Conservation (phyloP, 2,113 vertebrate genomes). For the Rhynchopsitta pachyrhyncha region DNA sequence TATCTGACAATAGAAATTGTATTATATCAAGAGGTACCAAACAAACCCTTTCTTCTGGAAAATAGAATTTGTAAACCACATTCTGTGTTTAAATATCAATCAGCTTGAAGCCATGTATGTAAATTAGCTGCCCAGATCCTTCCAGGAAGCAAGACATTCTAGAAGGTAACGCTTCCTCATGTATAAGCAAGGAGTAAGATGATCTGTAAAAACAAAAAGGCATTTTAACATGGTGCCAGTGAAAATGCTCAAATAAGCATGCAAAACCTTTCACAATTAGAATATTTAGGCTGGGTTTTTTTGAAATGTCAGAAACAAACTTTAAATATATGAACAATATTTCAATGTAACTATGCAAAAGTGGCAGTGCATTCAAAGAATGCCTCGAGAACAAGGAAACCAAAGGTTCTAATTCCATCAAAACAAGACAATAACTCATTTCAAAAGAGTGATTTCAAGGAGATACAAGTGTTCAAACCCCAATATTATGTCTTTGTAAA, state of each 20-base stretch:
- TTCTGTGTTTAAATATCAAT: not conserved
- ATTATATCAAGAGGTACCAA: not conserved
- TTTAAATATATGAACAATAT: constrained; percentile 31
- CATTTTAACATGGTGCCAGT: not conserved
- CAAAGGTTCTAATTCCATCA: constrained; percentile 29
- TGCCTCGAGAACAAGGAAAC: constrained; percentile 14
- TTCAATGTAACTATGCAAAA: constrained; percentile 13
- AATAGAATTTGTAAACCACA: not conserved
- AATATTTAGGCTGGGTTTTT: not conserved
- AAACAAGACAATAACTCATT: constrained; percentile 60
- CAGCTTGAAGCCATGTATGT: not conserved
- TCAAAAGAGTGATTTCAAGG: constrained; percentile 28
- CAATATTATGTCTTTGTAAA: not conserved
- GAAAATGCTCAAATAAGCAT: not conserved
- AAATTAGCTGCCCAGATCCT: not conserved
- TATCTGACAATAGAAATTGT: not conserved
- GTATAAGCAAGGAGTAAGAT: not conserved
- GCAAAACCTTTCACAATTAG: not conserved
- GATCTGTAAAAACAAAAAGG: not conserved
- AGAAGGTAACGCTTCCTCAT: not conserved
- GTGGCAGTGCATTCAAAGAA: not conserved
- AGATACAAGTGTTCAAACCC: not conserved
- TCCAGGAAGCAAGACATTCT: not conserved
- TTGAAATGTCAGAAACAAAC: not conserved
- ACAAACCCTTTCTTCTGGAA: not conserved